Evolutionary conservation across 2,797 vertebrate species (phyloP).

Genomic region (Microctenopoma stevenorrisi): DNA sequence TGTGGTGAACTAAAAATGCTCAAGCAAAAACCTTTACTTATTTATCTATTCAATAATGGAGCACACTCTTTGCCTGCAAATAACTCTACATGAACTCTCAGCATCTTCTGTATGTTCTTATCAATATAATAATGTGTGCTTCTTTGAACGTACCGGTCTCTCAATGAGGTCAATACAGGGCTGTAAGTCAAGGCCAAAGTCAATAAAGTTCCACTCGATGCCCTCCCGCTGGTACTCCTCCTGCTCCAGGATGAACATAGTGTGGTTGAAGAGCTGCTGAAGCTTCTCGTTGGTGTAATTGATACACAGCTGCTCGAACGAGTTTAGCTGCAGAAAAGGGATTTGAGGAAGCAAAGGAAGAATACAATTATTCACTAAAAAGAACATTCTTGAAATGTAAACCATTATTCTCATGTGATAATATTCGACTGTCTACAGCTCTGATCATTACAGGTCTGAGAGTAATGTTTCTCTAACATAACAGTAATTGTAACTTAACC

Average conservation of each 20-base stretch:
- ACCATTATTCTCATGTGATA: too few relatives aligned
- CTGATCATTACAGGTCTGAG: background rate
- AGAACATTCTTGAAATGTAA: too few relatives aligned
- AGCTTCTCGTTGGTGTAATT: slow-evolving; percentile 97
- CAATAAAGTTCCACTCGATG: slow-evolving; percentile 97
- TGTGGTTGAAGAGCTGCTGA: slow-evolving; percentile 97
- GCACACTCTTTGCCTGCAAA: background rate
- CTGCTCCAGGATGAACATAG: slow-evolving; percentile 96
- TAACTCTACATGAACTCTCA: background rate
- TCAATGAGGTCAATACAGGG: slow-evolving; percentile 91
- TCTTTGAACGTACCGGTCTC: slow-evolving; percentile 79
- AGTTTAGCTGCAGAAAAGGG: slow-evolving; percentile 75
- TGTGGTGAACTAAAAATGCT: too few relatives aligned
- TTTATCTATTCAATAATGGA: background rate
- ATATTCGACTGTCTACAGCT: background rate
- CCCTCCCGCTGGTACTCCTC: slow-evolving; percentile 95
- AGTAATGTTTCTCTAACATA: background rate
- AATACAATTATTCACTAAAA: slow-evolving; percentile 2
- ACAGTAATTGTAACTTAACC: background rate
- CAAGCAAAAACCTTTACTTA: slow-evolving; percentile 2
- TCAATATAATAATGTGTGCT: background rate
- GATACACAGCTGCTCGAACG: slow-evolving; percentile 92
- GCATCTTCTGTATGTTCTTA: background rate
- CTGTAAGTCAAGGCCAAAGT: slow-evolving; percentile 88
- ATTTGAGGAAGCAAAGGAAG: slow-evolving; percentile 8